Conservation (phyloP, 2,113 vertebrate genomes). For the Peromyscus leucopus region DNA sequence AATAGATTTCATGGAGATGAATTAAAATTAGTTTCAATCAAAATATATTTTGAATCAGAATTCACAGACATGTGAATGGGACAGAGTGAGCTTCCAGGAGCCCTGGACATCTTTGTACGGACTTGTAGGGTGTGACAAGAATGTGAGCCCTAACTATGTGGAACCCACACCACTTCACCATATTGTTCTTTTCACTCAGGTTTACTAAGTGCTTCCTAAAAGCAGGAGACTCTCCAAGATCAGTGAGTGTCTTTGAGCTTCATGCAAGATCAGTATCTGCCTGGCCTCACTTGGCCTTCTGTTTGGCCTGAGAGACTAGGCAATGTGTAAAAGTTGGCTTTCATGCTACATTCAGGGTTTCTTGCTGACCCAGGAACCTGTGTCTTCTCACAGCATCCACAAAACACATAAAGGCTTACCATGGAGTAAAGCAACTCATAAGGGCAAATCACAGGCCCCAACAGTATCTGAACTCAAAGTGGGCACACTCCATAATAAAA, state of each 20-base stretch:
- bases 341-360: neutral
- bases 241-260: neutral
- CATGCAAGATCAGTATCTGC: rapidly evolving
- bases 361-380: neutral
- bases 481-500: neutral
- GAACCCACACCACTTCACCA: neutral
- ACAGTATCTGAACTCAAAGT: neutral
- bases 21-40: neutral
- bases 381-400: neutral
- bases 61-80: neutral
- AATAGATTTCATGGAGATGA: neutral
- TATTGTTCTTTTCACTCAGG: neutral
- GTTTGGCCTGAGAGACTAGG: rapidly evolving
- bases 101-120: rapidly evolving
- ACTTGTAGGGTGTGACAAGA: neutral
- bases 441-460: neutral
- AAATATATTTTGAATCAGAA: neutral
- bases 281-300: rapidly evolving
- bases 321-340: neutral
- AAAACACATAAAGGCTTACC: neutral
- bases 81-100: neutral
- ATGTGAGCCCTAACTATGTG: neutral
- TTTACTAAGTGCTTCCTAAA: neutral
- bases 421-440: neutral
- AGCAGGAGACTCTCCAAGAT: too few species aligned